Evolutionary conservation across 2,797 vertebrate genomes (phyloP), one percentile per base, ranked within the genome.

Genomic region (Aldrovandia affinis): DNA sequence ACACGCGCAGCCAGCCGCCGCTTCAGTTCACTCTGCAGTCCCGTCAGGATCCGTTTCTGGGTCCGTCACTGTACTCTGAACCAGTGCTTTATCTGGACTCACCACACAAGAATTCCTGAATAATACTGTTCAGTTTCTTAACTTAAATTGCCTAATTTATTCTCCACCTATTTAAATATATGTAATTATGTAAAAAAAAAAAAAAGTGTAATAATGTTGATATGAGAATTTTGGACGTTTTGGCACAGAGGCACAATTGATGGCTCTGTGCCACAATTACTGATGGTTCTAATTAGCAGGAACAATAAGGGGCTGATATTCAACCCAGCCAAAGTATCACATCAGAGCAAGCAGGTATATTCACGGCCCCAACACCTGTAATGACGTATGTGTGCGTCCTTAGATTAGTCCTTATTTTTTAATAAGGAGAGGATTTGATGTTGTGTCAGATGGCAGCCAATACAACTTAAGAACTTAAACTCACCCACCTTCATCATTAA

Each of bases 211-310:
- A 70, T 39, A 36, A 70, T 18, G 65, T 39, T 36, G 33, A 70
- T 70, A 39, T 70, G 61, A 80, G 52, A 68, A 68, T 54, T 20
- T 36, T 30, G 68, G 20, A 12, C 44, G 65, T 28, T 68, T 39
- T 4, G 15, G 50, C 44, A 18, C 33, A 50, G 33, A 25, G 10
- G 12, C 61, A 73, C 61, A 80, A 28, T 80, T 12, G 57, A n/a
- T n/a, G n/a, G n/a, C n/a, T n/a, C n/a, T n/a, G n/a, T n/a, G n/a
- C n/a, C n/a, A n/a, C n/a, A 84, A 47, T 81, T 42, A 20, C 52
- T 33, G 54, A 7, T 73, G 52, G 65, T 25, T 52, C 5, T 83
- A 85, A 85, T 87, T 81, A 83, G 30, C 55, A 73, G 28, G 30
- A 25, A 15, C 78, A 68, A 33, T 83, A 70, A 22, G 12, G 50